Conservation (phyloP, 2,888 invertebrate genomes). For the Apamea crenata region DNA sequence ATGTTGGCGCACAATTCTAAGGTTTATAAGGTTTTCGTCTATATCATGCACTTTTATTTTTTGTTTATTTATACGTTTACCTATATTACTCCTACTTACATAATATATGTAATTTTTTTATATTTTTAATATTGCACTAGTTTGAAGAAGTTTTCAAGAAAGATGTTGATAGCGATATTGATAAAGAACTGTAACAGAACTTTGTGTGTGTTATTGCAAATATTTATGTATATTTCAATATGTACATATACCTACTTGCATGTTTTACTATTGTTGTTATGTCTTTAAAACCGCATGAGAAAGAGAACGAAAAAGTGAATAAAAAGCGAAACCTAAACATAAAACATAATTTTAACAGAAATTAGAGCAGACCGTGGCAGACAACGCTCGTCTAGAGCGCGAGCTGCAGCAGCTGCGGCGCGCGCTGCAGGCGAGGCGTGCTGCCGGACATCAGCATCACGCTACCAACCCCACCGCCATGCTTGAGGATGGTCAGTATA, state of each 20-base stretch:
- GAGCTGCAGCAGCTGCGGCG: slow-evolving; percentile 96
- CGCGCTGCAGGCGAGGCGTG: slow-evolving; percentile 94
- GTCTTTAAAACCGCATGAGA: not conserved
- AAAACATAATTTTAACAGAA: slow-evolving; percentile 87
- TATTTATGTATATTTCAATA: slow-evolving; percentile 22
- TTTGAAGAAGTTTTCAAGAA: not conserved
- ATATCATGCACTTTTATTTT: slow-evolving; percentile 88
- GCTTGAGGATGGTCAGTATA: slow-evolving; percentile 91
- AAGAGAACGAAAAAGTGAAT: not conserved
- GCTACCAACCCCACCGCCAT: slow-evolving; percentile 89
- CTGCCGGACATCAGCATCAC: slow-evolving; percentile 80
- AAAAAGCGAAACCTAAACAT: not conserved
- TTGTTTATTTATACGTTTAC: slow-evolving; percentile 69
- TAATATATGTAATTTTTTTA: slow-evolving; percentile 14
- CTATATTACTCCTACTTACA: slow-evolving; percentile 16
- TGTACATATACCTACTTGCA: slow-evolving; percentile 4
- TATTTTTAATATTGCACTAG: slow-evolving; percentile 25
- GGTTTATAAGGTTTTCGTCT: slow-evolving; percentile 93
- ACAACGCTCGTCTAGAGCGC: slow-evolving; percentile 96
- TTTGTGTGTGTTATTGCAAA: not conserved
- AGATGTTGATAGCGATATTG: not conserved
- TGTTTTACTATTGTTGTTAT: not conserved
- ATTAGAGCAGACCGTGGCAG: slow-evolving; percentile 97
- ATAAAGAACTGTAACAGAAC: not conserved
- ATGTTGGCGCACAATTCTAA: slow-evolving; percentile 97